These are phyloP conservation scores for Phylloscopus trochilus DNA, from an alignment of 2,113 vertebrate species.

Conservation along the genomic window DNA sequence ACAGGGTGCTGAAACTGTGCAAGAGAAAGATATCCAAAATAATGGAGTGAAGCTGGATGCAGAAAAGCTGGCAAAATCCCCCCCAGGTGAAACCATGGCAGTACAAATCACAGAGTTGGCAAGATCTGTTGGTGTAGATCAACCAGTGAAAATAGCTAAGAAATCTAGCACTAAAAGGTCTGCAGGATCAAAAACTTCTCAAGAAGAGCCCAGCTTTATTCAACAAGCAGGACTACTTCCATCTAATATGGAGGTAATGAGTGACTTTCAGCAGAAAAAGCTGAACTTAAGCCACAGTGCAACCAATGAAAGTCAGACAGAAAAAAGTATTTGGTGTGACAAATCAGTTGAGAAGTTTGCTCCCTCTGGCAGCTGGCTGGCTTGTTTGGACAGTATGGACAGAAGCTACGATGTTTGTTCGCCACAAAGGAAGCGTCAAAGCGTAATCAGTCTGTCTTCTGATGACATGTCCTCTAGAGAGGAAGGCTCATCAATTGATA, in stretches of 20 bases:
- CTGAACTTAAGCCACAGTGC: not conserved
- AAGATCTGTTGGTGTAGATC: not conserved
- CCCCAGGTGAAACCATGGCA: slow-evolving; percentile 10
- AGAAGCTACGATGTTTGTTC: not conserved
- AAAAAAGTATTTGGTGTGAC: slow-evolving; percentile 48
- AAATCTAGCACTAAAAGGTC: slow-evolving; percentile 35
- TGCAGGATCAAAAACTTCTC: not conserved
- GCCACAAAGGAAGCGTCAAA: slow-evolving; percentile 33
- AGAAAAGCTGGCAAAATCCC: slow-evolving; percentile 2
- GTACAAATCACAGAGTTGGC: slow-evolving; percentile 8
- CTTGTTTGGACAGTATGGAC: slow-evolving; percentile 35
- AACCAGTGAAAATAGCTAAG: slow-evolving; percentile 8
- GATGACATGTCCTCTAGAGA: slow-evolving; percentile 55
- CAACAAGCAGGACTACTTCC: slow-evolving; percentile 36
- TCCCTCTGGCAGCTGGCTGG: slow-evolving; percentile 45
- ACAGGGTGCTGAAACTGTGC: not conserved
- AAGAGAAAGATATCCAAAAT: slow-evolving; percentile 33
- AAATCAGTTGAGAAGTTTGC: slow-evolving; percentile 19
- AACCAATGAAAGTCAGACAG: slow-evolving; percentile 2
- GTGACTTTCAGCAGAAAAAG: slow-evolving; percentile 50
- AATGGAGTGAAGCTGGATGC: slow-evolving; percentile 8
- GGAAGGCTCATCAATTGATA: slow-evolving; percentile 56
- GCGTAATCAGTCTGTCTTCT: slow-evolving; percentile 62
- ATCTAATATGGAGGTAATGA: slow-evolving; percentile 28
- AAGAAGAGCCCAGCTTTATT: slow-evolving; percentile 3